Conservation (phyloP, 2,888 invertebrate species). For the Mesorhabditis sp. region DNA sequence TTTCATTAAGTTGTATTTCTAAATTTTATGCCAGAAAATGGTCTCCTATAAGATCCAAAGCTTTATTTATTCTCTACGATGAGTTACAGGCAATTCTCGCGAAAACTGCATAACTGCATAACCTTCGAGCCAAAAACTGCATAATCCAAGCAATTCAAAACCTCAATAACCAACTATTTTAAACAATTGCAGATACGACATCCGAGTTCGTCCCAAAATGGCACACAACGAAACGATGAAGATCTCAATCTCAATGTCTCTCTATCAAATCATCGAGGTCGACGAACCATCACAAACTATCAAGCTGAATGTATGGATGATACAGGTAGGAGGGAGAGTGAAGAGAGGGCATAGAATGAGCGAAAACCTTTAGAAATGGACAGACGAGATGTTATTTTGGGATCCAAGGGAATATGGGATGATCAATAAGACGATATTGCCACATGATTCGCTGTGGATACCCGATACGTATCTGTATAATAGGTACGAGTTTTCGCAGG, state of each 20-base stretch:
- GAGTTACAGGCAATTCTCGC: not conserved
- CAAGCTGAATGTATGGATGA: slow-evolving; percentile 62
- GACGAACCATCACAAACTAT: slow-evolving; percentile 63
- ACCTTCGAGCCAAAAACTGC: too few species aligned
- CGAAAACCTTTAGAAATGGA: slow-evolving; percentile 35
- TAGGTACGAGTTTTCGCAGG: slow-evolving; percentile 18
- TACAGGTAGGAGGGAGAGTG: slow-evolving; percentile 57
- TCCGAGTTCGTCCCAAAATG: slow-evolving; percentile 48
- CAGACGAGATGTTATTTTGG: slow-evolving; percentile 53
- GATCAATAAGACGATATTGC: slow-evolving; percentile 54
- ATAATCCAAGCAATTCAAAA: too few species aligned
- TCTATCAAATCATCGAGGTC: slow-evolving; percentile 52
- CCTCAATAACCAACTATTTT: too few species aligned
- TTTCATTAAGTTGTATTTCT: too few species aligned
- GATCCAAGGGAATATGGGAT: slow-evolving; percentile 35
- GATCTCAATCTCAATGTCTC: slow-evolving; percentile 49
- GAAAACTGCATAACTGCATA: too few species aligned
- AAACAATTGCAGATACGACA: slow-evolving; percentile 37
- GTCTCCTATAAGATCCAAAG: too few species aligned
- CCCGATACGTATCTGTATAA: slow-evolving; percentile 56
- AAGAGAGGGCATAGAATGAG: not conserved
- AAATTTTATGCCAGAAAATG: too few species aligned
- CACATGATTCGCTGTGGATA: slow-evolving; percentile 49
- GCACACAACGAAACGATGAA: slow-evolving; percentile 46
- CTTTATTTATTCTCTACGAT: not conserved